Percentiles rank a stretch among this genome's conserved stretches.
phyloP scores from a whole-genome alignment of 2,888 invertebrate genomes.

The Hypolimnas misippus region DNA sequence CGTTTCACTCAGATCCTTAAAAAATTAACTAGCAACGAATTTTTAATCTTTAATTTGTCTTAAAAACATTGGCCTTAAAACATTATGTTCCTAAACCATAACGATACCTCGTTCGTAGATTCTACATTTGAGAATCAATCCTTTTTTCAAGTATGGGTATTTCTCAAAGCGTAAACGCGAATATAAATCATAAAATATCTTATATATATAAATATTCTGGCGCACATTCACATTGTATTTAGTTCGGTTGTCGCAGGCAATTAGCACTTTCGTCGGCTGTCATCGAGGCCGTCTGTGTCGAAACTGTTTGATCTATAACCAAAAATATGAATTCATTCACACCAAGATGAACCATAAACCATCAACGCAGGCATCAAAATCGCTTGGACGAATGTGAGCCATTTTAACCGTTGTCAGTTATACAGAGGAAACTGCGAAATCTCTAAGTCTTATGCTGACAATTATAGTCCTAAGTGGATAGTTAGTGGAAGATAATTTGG shows the following conservation, averaged over 20 bases:
- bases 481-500: slow-evolving; percentile 37
- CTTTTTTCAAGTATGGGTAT: neutral
- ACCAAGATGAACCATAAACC: slow-evolving; percentile 34
- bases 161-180: slow-evolving; percentile 19
- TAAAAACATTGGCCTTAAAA: too few species aligned
- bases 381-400: slow-evolving; percentile 9
- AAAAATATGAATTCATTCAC: slow-evolving; percentile 38
- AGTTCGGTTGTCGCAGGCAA: slow-evolving; percentile 60
- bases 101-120: too few species aligned
- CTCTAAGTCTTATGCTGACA: slow-evolving; percentile 31
- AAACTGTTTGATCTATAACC: slow-evolving; percentile 42
- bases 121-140: neutral
- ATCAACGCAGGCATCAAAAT: slow-evolving; percentile 27
- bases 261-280: slow-evolving; percentile 75
- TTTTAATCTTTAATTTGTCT: neutral
- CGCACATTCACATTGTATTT: slow-evolving; percentile 52
- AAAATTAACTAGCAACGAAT: slow-evolving; percentile 3
- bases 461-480: slow-evolving; percentile 35
- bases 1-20: slow-evolving; percentile 19
- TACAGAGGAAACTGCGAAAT: slow-evolving; percentile 27
- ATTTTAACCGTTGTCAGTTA: slow-evolving; percentile 10
- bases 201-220: too few species aligned
- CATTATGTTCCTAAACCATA: too few species aligned
- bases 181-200: slow-evolving; percentile 38
- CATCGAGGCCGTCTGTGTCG: slow-evolving; percentile 52